Base-by-base conservation (phyloP, 2,888 invertebrate species). In the Caenorhabditis auriculariae region DNA sequence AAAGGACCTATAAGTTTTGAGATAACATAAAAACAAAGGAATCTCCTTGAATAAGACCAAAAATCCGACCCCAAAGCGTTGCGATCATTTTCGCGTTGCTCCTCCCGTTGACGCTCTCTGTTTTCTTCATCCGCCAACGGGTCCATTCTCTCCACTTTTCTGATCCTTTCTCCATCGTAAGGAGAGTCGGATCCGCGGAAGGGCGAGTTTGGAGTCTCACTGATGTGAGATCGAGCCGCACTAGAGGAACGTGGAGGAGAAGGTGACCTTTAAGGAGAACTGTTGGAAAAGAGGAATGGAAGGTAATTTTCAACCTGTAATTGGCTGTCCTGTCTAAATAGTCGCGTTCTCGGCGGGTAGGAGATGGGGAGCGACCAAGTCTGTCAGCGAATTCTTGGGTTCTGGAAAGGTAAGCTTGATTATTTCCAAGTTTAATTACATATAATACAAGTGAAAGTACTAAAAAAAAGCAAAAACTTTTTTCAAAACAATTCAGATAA, bases 81-180 rank as follows among this genome's bases (percentile, higher is more conserved):
- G 12, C 56, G 56, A 12, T 27, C 37, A 6, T 56, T 50, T 29
- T 53, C 58, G 19, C 54, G 57, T 7, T 39, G 9, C 26, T 52
- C 46, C 4, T 37, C 58, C 32, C 64, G 37, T 42, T 56, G 32
- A 29, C 60, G 50, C 27, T 72, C 70, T 19, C 70, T 46, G 12
- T 66, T 66, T 7, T 59, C 62, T 49, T 73, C 71, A n/a, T 69
- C 69, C 12, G 60, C 66, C 7, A 71, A 21, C 12, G 73, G 73
- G 51, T 73, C 73, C 24, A 73, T 59, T 48, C 47, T 57, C 52
- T 73, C 73, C 35, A 73, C 56, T 41, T 56, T 57, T n/a, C 55
- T 55, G 5, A 64, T 35, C 46, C 66, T 26, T 47, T 66, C 70
- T 19, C 55, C 54, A 2, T 65, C 67, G 24, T 63, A 66, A 23